Conservation (phyloP, 2,113 vertebrate species). For the Anthoscopus minutus region DNA sequence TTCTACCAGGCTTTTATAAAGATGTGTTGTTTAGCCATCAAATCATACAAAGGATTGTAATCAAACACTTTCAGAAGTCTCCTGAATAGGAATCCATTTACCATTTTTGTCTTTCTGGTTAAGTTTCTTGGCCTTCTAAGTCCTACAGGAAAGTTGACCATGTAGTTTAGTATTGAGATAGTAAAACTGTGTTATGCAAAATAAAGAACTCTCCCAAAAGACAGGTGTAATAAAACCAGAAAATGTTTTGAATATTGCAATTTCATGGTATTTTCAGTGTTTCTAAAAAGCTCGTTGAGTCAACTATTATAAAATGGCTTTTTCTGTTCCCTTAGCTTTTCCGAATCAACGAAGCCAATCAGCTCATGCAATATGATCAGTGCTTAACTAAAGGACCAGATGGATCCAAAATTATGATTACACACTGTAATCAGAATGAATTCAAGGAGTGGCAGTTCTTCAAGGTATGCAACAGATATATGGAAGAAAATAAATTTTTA, state of each 20-base stretch:
- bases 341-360: constrained; percentile 94
- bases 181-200: background rate
- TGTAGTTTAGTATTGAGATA: background rate
- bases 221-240: background rate
- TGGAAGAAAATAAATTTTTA: background rate
- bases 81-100: background rate
- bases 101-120: background rate
- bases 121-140: background rate
- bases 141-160: background rate
- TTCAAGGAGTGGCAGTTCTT: constrained; percentile 92
- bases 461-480: constrained; percentile 77
- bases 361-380: constrained; percentile 97
- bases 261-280: background rate
- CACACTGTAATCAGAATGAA: constrained; percentile 89
- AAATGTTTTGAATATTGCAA: background rate
- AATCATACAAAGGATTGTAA: background rate
- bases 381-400: constrained; percentile 86
- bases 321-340: constrained; percentile 79
- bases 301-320: background rate
- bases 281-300: background rate
- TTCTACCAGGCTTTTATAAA: background rate
- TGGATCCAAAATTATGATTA: constrained; percentile 84
- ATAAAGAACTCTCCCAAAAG: background rate
- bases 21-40: background rate
- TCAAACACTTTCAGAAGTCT: background rate